Evolutionary conservation across 2,888 invertebrate species (phyloP), one percentile per base, ranked within the genome.

Genomic region (Perithous albicinctus): DNA sequence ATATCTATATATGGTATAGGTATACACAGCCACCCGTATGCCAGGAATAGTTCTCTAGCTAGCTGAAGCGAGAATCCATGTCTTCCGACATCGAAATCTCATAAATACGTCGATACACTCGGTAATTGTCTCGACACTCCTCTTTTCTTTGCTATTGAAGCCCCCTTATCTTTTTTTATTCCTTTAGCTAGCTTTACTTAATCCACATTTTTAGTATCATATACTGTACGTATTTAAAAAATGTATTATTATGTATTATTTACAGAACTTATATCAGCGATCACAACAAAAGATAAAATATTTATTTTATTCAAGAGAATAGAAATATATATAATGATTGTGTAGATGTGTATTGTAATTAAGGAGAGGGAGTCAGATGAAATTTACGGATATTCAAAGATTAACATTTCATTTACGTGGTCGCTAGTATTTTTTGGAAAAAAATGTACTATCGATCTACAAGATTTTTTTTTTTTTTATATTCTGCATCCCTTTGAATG

Each of bases 91-190:
- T 78, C 41, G 73, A 56, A 32, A 63, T 73, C 59, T 81, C 73
- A 48, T 81, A 78, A 77, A 81, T 81, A 69, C 54, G 69, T 41
- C 73, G 56, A 81, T 77, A 63, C 69, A 43, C 43, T 32, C 64
- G 23, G 64, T 76, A 80, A 80, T 76, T 80, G 73, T 73, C 63
- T 46, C 29, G 54, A 77, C 56, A 20, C 69, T 63, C 10, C 15
- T 74, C 26, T 15, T 48, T 56, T 35, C 64, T 38, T 12, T 75
- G 38, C 56, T 18, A 56, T 59, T 32, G 20, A 64, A 12, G 0
- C 32, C 8, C 7, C 15, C 15, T 29, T 56, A 10, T 51, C 23
- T 8, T 51, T 26, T 46, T 35, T 35, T 59, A 20, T 38, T 20
- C 38, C 43, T 2, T 10, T 18, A 2, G 4, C 2, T 23, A 2